Conservation (phyloP, 1,140 invertebrate species). For the Danaus plexippus region DNA sequence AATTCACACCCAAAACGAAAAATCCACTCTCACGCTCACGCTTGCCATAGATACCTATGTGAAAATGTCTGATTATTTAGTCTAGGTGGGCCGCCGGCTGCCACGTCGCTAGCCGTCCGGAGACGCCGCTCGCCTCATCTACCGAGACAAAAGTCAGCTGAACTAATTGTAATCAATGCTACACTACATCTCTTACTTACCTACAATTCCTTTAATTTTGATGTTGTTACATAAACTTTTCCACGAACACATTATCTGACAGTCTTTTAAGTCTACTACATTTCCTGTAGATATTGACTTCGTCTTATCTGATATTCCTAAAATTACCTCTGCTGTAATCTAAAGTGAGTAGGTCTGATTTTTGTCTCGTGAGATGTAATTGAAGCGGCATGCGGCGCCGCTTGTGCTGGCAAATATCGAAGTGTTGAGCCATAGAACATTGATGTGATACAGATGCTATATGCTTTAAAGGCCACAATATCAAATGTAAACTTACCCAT, state of each 20-base stretch:
- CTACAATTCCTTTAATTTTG: constrained; percentile 9
- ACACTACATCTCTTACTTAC: constrained; percentile 24
- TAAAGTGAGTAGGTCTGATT: constrained; percentile 45
- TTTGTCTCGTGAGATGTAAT: constrained; percentile 70
- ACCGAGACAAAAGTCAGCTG: constrained; percentile 71
- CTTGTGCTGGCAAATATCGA: constrained; percentile 67
- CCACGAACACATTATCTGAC: constrained; percentile 3
- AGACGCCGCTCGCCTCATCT: constrained; percentile 64
- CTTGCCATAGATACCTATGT: constrained; percentile 72
- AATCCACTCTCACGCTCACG: constrained; percentile 71
- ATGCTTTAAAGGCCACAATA: constrained; percentile 19
- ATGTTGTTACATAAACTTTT: background rate
- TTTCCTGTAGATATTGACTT: constrained; percentile 5
- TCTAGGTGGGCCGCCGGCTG: constrained; percentile 62
- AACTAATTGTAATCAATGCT: constrained; percentile 31
- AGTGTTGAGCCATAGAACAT: constrained; percentile 67
- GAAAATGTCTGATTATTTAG: constrained; percentile 68
- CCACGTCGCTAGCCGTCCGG: constrained; percentile 53
- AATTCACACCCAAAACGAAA: constrained; percentile 71
- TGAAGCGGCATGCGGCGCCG: constrained; percentile 53
- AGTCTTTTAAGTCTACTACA: background rate
- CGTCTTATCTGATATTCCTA: constrained; percentile 1
- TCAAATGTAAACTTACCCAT: constrained; percentile 76
- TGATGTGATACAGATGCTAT: constrained; percentile 42
- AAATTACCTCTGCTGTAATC: constrained; percentile 1